These are phyloP conservation scores for Drosophila limbata DNA, from an alignment of 2,888 invertebrate species.

Conservation along the genomic window DNA sequence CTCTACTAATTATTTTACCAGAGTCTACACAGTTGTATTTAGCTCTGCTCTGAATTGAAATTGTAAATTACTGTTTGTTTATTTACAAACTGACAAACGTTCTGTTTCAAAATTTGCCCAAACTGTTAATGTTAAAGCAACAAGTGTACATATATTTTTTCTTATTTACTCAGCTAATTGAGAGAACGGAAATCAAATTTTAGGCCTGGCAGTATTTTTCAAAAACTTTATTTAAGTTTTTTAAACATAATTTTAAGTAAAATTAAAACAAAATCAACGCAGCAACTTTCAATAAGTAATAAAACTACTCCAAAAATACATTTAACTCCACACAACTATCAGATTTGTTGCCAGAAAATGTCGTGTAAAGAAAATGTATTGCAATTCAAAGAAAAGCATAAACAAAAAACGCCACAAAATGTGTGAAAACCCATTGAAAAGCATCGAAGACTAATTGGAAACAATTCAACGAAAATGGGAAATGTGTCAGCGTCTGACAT, in stretches of 20 bases:
- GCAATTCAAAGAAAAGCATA: slow-evolving; percentile 25
- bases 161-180: slow-evolving; percentile 32
- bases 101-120: slow-evolving; percentile 28
- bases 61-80: slow-evolving; percentile 61
- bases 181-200: neutral
- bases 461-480: slow-evolving; percentile 44
- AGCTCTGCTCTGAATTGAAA: slow-evolving; percentile 36
- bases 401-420: slow-evolving; percentile 40
- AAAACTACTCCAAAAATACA: neutral
- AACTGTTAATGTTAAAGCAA: slow-evolving; percentile 21
- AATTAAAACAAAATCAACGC: neutral
- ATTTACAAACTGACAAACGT: slow-evolving; percentile 73
- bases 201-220: no score
- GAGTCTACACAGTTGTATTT: slow-evolving; percentile 28
- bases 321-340: slow-evolving; percentile 8
- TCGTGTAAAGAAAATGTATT: slow-evolving; percentile 25
- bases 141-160: slow-evolving; percentile 7
- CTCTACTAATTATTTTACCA: slow-evolving; percentile 50
- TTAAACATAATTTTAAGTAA: neutral
- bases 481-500: slow-evolving; percentile 72
- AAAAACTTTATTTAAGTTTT: no score
- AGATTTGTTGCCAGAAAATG: slow-evolving; percentile 12
- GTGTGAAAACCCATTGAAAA: slow-evolving; percentile 60
- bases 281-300: slow-evolving; percentile 44
- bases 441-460: slow-evolving; percentile 53